These are phyloP conservation scores for Hipparchia sbordonii DNA, from an alignment of 2,888 invertebrate species.

Conservation along the genomic window DNA sequence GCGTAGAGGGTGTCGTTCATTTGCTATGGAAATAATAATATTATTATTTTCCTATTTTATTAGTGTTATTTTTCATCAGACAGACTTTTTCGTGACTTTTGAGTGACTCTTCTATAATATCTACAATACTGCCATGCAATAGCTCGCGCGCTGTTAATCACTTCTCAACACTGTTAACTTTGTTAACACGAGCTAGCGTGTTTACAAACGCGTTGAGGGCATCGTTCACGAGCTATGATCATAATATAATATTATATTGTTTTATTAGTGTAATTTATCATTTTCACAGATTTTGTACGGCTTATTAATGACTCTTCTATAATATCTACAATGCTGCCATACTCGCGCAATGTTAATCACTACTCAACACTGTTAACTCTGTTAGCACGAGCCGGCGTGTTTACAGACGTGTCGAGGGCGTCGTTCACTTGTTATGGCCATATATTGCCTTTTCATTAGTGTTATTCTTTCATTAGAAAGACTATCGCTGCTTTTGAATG, in stretches of 20 bases:
- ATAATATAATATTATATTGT: no score
- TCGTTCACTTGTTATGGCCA: conserved; percentile 24
- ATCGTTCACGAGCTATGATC: conserved; percentile 25
- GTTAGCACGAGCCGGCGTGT: conserved; percentile 43
- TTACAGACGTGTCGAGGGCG: conserved; percentile 32
- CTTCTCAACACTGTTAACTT: conserved; percentile 47
- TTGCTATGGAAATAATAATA: no score
- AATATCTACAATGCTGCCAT: conserved; percentile 20
- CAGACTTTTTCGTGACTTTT: no score
- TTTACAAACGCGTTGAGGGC: conserved; percentile 34
- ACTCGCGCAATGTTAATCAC: conserved; percentile 48
- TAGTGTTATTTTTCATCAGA: no score
- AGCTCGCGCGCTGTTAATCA: conserved; percentile 47
- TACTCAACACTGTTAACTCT: conserved; percentile 47
- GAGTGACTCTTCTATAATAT: conserved; percentile 33
- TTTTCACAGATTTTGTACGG: no score
- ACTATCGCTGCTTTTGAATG: no score
- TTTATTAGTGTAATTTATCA: conserved; percentile 20
- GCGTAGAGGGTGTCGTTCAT: no score
- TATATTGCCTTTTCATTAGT: conserved; percentile 29
- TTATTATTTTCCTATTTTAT: no score
- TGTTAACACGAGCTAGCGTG: conserved; percentile 43
- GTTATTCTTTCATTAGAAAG: background rate
- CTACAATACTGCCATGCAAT: conserved; percentile 21
- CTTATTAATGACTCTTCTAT: no score